These are phyloP conservation scores for Zygogramma bicolorata DNA, from an alignment of 2,888 invertebrate species.

Conservation along the genomic window DNA sequence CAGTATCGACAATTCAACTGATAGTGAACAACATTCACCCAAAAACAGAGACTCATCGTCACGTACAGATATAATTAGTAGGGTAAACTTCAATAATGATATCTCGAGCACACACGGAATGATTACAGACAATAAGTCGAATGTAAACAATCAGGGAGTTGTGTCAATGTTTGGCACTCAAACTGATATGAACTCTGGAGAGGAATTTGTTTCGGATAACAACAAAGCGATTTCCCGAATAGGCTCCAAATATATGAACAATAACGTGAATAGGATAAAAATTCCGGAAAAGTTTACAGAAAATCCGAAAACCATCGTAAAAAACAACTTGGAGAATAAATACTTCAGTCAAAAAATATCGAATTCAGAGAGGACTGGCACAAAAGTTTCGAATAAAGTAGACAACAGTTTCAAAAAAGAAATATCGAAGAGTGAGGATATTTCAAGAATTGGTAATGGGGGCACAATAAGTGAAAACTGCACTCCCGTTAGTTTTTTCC, in stretches of 20 bases:
- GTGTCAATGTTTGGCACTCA: slow-evolving; percentile 62
- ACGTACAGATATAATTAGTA: neutral
- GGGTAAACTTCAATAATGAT: slow-evolving; percentile 7
- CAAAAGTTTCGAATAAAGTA: neutral
- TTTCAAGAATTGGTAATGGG: too few relatives aligned
- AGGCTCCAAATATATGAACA: slow-evolving; percentile 23
- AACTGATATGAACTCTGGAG: slow-evolving; percentile 63
- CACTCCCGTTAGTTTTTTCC: slow-evolving; percentile 19
- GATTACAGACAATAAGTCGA: slow-evolving; percentile 11
- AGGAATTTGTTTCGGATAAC: slow-evolving; percentile 56
- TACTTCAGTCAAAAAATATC: slow-evolving; percentile 35
- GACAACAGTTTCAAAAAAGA: too few relatives aligned
- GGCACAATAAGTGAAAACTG: too few relatives aligned
- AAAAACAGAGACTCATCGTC: neutral
- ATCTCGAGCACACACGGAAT: slow-evolving; percentile 17
- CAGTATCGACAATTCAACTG: neutral
- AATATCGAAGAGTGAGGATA: too few relatives aligned
- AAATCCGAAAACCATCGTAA: neutral
- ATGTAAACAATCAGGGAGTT: slow-evolving; percentile 22
- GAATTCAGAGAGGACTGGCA: neutral
- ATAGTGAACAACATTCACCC: neutral
- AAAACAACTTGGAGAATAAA: slow-evolving; percentile 27
- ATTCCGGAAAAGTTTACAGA: slow-evolving; percentile 64
- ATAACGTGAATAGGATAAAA: slow-evolving; percentile 65
- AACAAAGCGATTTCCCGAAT: neutral